A percentile compares a stretch with the other conserved stretches of the same genome.
These are phyloP conservation scores for Eulemur macaco DNA, from an alignment of 2,113 vertebrate species.

Conservation along the genomic window DNA sequence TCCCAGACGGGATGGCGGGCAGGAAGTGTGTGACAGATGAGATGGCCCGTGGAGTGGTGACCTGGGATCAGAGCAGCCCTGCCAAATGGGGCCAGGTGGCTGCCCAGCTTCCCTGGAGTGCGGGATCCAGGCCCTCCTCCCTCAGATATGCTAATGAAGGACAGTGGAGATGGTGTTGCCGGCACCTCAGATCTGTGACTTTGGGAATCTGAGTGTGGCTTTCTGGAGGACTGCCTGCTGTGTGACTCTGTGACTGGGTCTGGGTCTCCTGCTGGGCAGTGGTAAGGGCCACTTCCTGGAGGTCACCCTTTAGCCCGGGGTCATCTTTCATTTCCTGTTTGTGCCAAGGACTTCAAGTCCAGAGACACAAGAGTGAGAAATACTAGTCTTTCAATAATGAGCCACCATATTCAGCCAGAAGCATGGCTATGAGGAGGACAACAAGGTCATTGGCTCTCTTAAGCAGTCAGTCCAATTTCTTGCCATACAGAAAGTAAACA, in stretches of 20 bases:
- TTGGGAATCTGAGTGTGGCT: too few species aligned
- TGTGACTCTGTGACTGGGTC: neutral
- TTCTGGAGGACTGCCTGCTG: neutral
- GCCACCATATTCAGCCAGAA: neutral
- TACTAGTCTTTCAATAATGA: neutral
- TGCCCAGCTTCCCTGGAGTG: neutral
- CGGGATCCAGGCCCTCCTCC: neutral
- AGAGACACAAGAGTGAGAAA: neutral
- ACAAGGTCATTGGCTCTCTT: neutral
- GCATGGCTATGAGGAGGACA: neutral
- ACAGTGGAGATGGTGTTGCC: neutral
- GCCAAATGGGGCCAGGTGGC: constrained; percentile 63
- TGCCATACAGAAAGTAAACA: neutral
- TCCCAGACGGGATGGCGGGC: neutral
- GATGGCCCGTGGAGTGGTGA: neutral
- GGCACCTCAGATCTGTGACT: accelerated
- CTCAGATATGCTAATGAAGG: neutral
- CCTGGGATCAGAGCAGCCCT: neutral
- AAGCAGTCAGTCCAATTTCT: neutral
- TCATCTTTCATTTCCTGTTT: constrained; percentile 48
- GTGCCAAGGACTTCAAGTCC: neutral
- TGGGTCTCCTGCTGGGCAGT: neutral
- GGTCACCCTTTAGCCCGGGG: neutral
- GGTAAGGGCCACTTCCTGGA: neutral
- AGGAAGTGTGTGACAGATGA: constrained; percentile 58